phyloP scores from a whole-genome alignment of 2,113 vertebrate genomes.

The Arothron firmamentum region DNA sequence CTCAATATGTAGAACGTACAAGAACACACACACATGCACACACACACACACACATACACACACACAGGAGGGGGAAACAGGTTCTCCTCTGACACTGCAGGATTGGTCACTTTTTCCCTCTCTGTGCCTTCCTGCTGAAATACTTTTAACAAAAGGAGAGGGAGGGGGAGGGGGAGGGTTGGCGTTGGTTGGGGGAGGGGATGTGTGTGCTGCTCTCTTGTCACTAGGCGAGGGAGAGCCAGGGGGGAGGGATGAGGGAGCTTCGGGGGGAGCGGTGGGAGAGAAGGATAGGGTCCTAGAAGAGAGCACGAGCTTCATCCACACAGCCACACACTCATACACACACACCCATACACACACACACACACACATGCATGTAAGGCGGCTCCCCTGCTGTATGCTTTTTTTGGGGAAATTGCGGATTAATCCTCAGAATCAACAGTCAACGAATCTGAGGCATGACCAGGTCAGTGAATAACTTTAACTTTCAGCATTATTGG shows the following conservation, averaged over 20 bases:
- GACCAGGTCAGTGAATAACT: constrained; percentile 58
- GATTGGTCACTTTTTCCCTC: constrained; percentile 71
- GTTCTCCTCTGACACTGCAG: constrained; percentile 60
- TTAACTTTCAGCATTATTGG: constrained; percentile 7
- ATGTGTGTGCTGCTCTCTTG: constrained; percentile 63
- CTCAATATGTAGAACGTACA: background rate
- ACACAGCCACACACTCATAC: constrained; percentile 5
- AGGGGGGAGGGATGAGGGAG: constrained; percentile 41
- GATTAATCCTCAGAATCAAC: constrained; percentile 45
- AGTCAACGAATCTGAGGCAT: constrained; percentile 30
- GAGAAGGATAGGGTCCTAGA: constrained; percentile 56
- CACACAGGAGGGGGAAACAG: constrained; percentile 31
- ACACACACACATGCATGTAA: constrained; percentile 6
- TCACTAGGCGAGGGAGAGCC: constrained; percentile 53
- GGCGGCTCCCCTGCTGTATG: constrained; percentile 25
- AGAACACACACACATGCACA: background rate
- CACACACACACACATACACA: background rate
- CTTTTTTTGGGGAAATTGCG: constrained; percentile 24
- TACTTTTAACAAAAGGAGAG: constrained; percentile 73
- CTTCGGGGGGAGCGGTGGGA: constrained; percentile 49
- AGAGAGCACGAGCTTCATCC: constrained; percentile 30
- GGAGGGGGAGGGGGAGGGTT: constrained; percentile 52
- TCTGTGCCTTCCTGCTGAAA: constrained; percentile 71
- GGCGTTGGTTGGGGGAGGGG: constrained; percentile 54
- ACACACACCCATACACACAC: constrained; percentile 5